Base-by-base conservation (phyloP, 2,113 vertebrate genomes). In the Geothlypis trichas region DNA sequence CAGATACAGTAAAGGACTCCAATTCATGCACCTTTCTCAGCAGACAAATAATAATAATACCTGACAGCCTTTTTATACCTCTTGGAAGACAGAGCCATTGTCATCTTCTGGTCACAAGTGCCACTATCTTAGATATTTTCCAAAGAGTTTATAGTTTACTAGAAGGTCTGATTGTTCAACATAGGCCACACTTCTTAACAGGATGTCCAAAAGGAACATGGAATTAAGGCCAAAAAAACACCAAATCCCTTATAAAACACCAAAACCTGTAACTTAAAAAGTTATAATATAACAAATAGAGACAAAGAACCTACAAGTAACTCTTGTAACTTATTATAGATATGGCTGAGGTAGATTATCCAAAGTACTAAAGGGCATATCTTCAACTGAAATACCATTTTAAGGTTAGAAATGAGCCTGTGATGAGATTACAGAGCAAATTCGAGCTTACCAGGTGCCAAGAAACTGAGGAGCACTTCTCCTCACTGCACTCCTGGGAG, bases 401-500 rank as follows among this genome's bases (percentile, higher is more conserved):
- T n/a, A 52, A 57, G 0, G 1, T 37, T 54, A 83, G 17, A 57
- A 69, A 9, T 61, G 22, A 82, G 23, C n/a, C 14, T 33, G 23
- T 69, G 39, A 42, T 33, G 57, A 46, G 59, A 78, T 72, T 31
- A 42, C 2, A 72, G 22, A n/a, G 33, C 2, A 67, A 87, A 84
- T 35, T 47, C n/a, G 46, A 79, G 16, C 9, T 67, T 67, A 44
- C 14, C 5, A 46, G 41, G 13, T 52, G 35, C 21, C 30, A 59
- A 35, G 26, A 26, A 68, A 9, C 11, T 0, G 0, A 52, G 24
- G 27, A 24, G 5, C 6, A 9, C 4, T 0, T 37, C 68, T 68
- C 10, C 5, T 66, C 18, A 16, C 23, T 61, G 37, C 6, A 4
- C 10, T 75, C 39, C 37, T 49, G 13, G 41, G 23, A 93, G 26